Base-by-base conservation (phyloP, 2,113 vertebrate genomes). In the Crypturellus undulatus region DNA sequence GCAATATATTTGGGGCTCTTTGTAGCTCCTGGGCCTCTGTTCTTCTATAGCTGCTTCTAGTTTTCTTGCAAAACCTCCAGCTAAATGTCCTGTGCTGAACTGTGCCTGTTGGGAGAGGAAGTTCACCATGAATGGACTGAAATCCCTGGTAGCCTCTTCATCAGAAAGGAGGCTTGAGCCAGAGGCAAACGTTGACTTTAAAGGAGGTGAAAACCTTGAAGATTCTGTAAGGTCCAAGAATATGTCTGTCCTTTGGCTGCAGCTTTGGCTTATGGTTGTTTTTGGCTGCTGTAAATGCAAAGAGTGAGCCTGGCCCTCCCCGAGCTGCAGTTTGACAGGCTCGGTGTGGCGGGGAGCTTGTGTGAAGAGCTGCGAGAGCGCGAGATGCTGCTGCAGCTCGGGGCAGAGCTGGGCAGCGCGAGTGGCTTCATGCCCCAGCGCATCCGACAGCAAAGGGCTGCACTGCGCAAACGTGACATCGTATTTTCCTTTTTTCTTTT, bases 1-100 rank as follows among this genome's bases (percentile, higher is more conserved):
- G 93, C 80, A 54, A 68, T 95, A 51, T 79, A 72, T 94, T 8
- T 56, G 85, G 81, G 79, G 6, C 51, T 93, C 51, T 52, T 60
- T 49, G 79, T 51, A 51, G 28, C 73, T 90, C 0, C 1, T 72
- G 83, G 36, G 19, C 60, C 45, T 82, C 26, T 28, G 82, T 92
- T 87, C 45, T 90, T 79, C 69, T 93, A 69, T 77, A 83, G 82
- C 42, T 58, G 72, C 73, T 89, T 81, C 85, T 78, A 22, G 21
- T 70, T 92, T 93, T 78, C 38, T 34, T 47, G 16, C 76, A 60
- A 80, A 85, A 36, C 28, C 64, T 58, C 52, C 30, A 34, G 36
- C 24, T 19, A 78, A 87, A 80, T 47, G 49, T 25, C 26, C 59
- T 80, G 75, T 32, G 8, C 43, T 36, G 77, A 88, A 67, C 82